Evolutionary conservation across 2,888 invertebrate species (phyloP).

Genomic region (Candidula unifasciata): DNA sequence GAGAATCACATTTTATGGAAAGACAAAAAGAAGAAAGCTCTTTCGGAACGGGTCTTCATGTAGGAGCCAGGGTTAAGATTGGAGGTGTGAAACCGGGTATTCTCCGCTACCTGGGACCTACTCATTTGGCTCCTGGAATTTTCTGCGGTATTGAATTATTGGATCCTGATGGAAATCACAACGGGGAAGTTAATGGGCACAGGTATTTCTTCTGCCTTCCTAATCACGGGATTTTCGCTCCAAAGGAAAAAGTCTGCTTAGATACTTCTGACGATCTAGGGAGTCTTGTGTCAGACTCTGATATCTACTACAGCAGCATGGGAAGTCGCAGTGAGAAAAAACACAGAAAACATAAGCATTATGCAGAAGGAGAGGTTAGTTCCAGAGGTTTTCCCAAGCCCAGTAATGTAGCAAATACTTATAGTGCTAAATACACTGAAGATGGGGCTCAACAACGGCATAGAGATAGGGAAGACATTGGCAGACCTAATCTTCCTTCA

Average conservation of each 20-base stretch:
- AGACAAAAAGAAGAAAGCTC: neutral
- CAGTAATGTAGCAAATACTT: neutral
- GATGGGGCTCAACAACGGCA: neutral
- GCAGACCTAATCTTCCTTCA: neutral
- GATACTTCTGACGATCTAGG: conserved; percentile 50
- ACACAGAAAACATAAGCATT: conserved; percentile 5
- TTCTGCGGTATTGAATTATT: conserved; percentile 85
- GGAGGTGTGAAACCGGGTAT: conserved; percentile 80
- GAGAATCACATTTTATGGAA: neutral
- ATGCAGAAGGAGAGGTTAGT: conserved; percentile 16
- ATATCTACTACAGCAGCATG: conserved; percentile 9
- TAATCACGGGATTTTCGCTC: conserved; percentile 83
- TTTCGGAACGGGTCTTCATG: conserved; percentile 59
- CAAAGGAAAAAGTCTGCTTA: conserved; percentile 80
- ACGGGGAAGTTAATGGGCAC: conserved; percentile 82
- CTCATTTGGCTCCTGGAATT: conserved; percentile 81
- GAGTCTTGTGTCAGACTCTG: neutral
- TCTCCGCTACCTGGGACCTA: conserved; percentile 81
- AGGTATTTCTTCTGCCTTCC: conserved; percentile 83
- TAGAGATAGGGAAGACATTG: neutral
- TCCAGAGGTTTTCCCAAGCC: neutral
- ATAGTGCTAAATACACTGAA: neutral
- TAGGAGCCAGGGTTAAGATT: conserved; percentile 79
- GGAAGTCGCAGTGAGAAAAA: conserved; percentile 32
- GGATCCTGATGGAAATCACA: conserved; percentile 82